Conservation (phyloP, 2,888 invertebrate genomes). For the Coelopa pilipes region DNA sequence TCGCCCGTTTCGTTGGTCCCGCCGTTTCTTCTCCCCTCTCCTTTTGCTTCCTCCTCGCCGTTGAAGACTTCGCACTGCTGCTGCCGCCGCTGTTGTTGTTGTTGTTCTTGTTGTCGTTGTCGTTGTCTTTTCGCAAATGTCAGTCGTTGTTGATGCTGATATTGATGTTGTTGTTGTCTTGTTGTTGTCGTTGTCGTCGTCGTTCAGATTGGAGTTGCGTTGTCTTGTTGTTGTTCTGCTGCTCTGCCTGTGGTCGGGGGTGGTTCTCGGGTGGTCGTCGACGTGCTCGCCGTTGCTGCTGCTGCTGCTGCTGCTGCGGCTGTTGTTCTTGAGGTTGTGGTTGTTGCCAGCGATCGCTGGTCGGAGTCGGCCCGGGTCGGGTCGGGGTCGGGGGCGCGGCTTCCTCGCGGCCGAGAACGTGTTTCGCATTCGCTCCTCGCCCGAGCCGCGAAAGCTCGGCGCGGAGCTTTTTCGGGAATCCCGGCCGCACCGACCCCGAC, state of each 20-base stretch:
- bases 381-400: no score
- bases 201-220: not conserved
- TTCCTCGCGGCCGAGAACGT: no score
- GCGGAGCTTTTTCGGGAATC: not conserved
- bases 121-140: not conserved
- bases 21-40: not conserved
- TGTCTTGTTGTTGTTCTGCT: not conserved
- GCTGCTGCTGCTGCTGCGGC: no score
- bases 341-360: no score
- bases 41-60: conserved; percentile 3
- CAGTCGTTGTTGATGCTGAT: not conserved
- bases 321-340: not conserved
- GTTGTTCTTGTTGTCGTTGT: conserved; percentile 22
- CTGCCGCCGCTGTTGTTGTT: conserved; percentile 28
- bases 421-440: not conserved
- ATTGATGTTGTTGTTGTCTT: not conserved
- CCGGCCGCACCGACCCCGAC: not conserved
- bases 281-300: not conserved
- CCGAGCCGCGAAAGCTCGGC: no score
- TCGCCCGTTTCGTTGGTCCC: conserved; percentile 18
- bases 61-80: conserved; percentile 9
- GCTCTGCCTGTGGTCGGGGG: not conserved
- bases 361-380: no score
- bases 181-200: not conserved
- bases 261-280: not conserved